Evolutionary conservation across 2,888 invertebrate species (phyloP), one percentile per base, ranked within the genome.

Genomic region (Exocentrus adspersus): DNA sequence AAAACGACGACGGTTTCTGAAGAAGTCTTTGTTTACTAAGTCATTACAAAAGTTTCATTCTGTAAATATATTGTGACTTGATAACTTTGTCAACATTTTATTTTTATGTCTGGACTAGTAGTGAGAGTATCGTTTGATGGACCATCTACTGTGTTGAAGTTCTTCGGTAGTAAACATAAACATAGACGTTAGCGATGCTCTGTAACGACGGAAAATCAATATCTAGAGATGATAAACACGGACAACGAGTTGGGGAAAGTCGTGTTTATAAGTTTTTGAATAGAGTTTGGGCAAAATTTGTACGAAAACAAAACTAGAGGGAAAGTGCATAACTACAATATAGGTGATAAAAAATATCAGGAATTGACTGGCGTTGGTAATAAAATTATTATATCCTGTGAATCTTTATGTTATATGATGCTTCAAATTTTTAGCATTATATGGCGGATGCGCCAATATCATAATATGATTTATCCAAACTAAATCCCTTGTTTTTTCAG

Each of bases 61-160:
- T 37, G 54, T 54, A 54, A 42, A 54, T 42, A 41, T n/a, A 41
- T 54, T 30, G 50, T 50, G 50, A 24, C 14, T 54, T n/a, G 42
- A 1, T 28, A 42, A 16, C 14, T 54, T 19, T 5, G 42, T 28
- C 14, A 24, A 43, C 21, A 17, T 42, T 42, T 41, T 54, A 16
- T 54, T 42, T 37, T 37, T 37, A n/a, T 37, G n/a, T 37, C 12
- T 2, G n/a, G 37, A 37, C 12, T 37, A 12, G 37, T 12, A 24
- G 24, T 24, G 24, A 24, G 30, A 30, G 30, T 30, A 30, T 30
- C 30, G 30, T n/a, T n/a, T 37, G 24, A 24, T 7, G 24, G 7
- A 24, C 24, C 24, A 24, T 24, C 24, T 24, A 24, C 24, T 5
- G n/a, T 37, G n/a, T 37, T 14, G 12, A 37, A 2, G 37, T 37